A percentile compares a stretch with the other conserved stretches of the same genome.
Evolutionary conservation across 2,113 vertebrate species (phyloP).

Genomic region (Trematocara unimaculatum): DNA sequence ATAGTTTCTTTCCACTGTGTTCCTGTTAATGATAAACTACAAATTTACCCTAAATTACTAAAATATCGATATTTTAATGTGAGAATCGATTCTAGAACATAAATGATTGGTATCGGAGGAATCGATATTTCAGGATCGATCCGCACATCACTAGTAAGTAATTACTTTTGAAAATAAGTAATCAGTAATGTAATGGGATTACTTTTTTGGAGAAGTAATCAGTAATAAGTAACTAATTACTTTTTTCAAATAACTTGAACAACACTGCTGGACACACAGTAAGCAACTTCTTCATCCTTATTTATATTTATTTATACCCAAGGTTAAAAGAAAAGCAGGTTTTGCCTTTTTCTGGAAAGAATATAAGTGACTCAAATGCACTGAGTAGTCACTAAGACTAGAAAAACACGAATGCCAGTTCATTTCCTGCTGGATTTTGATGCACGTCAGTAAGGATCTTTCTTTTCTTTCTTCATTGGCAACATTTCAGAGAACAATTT

Average conservation of each 20-base stretch:
- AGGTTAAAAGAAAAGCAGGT: background rate
- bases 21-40: no score
- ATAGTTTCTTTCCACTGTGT: no score
- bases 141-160: no score
- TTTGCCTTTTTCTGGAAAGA: background rate
- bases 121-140: no score
- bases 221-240: background rate
- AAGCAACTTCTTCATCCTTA: background rate
- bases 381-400: background rate
- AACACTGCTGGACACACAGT: background rate
- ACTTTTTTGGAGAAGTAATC: background rate
- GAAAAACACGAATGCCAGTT: background rate
- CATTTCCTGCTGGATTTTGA: background rate
- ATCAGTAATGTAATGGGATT: background rate
- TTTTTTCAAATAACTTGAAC: background rate
- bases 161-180: background rate
- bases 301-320: background rate
- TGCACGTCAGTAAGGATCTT: background rate
- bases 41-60: no score
- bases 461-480: background rate
- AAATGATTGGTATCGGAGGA: no score
- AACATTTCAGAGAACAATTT: background rate
- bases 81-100: no score
- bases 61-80: no score
- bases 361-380: background rate